Evolutionary conservation across 2,113 vertebrate genomes (phyloP).

Genomic region (Salvelinus namaycush): DNA sequence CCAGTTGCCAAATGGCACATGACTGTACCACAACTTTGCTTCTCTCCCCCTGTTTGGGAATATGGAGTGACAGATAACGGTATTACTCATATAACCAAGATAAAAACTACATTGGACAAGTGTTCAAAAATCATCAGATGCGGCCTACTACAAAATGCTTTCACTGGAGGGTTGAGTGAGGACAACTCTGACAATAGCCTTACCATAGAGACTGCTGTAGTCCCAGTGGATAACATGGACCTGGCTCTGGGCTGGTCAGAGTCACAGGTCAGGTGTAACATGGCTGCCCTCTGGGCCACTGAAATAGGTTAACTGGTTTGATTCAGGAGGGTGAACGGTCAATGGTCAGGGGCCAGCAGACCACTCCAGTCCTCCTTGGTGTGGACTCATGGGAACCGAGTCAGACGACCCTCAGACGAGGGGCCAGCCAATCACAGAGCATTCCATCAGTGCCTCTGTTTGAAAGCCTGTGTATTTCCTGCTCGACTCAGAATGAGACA

Average conservation of each 20-base stretch:
- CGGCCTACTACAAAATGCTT: background rate
- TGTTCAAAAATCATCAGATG: too few relatives aligned
- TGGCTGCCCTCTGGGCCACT: background rate
- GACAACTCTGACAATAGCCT: too few relatives aligned
- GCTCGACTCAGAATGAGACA: too few relatives aligned
- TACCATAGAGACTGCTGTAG: background rate
- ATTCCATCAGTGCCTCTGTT: slow-evolving; percentile 31
- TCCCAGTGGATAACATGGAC: background rate
- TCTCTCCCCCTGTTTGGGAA: too few relatives aligned
- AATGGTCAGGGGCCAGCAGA: slow-evolving; percentile 26
- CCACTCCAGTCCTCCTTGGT: slow-evolving; percentile 19
- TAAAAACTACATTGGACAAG: too few relatives aligned
- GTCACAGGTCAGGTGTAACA: background rate
- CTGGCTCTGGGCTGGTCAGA: background rate
- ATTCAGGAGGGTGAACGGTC: slow-evolving; percentile 19
- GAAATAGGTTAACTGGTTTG: slow-evolving; percentile 31
- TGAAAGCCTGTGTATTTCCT: background rate
- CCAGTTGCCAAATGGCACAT: background rate
- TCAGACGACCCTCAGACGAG: slow-evolving; percentile 26
- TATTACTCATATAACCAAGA: too few relatives aligned
- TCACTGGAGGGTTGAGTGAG: background rate
- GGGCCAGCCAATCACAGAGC: slow-evolving; percentile 35
- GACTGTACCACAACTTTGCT: background rate
- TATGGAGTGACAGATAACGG: too few relatives aligned
- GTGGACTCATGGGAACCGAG: slow-evolving; percentile 38